phyloP scores from a whole-genome alignment of 2,797 vertebrate genomes.

The Enteromius afrohamiltoni region DNA sequence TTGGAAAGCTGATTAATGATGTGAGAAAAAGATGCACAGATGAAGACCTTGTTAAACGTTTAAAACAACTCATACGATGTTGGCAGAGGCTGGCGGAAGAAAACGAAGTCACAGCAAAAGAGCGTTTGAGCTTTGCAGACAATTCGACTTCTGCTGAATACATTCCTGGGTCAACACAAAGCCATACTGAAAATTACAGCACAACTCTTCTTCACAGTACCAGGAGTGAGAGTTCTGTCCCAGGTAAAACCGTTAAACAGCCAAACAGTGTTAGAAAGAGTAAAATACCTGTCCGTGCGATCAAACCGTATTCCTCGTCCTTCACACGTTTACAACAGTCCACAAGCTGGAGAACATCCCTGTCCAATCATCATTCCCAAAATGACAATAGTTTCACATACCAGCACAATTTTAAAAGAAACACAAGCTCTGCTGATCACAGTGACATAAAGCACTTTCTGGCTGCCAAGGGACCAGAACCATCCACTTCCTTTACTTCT shows the following conservation, averaged over 20 bases:
- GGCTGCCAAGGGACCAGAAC: slow-evolving; percentile 74
- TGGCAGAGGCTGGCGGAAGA: slow-evolving; percentile 93
- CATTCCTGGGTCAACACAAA: slow-evolving; percentile 63
- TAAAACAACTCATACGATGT: slow-evolving; percentile 89
- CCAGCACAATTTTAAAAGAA: slow-evolving; percentile 78
- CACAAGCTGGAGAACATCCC: slow-evolving; percentile 79
- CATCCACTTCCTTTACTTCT: slow-evolving; percentile 76
- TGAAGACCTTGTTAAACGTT: slow-evolving; percentile 91
- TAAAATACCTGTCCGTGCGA: slow-evolving; percentile 82
- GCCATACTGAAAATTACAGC: slow-evolving; percentile 45
- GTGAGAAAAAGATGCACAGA: slow-evolving; percentile 93
- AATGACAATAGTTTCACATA: slow-evolving; percentile 74
- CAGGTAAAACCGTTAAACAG: background rate
- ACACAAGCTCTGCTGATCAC: slow-evolving; percentile 77
- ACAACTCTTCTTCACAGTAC: slow-evolving; percentile 85
- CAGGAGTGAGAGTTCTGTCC: slow-evolving; percentile 68
- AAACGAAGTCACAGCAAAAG: slow-evolving; percentile 77
- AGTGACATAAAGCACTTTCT: slow-evolving; percentile 78
- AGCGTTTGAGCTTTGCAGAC: slow-evolving; percentile 80
- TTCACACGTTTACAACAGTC: slow-evolving; percentile 80
- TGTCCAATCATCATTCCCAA: slow-evolving; percentile 84
- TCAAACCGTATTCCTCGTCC: slow-evolving; percentile 85
- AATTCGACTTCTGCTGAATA: slow-evolving; percentile 72
- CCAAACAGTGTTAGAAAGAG: background rate
- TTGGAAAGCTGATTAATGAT: slow-evolving; percentile 95